These are phyloP conservation scores for Globodera rostochiensis DNA, from an alignment of 1,140 invertebrate species.

Conservation along the genomic window DNA sequence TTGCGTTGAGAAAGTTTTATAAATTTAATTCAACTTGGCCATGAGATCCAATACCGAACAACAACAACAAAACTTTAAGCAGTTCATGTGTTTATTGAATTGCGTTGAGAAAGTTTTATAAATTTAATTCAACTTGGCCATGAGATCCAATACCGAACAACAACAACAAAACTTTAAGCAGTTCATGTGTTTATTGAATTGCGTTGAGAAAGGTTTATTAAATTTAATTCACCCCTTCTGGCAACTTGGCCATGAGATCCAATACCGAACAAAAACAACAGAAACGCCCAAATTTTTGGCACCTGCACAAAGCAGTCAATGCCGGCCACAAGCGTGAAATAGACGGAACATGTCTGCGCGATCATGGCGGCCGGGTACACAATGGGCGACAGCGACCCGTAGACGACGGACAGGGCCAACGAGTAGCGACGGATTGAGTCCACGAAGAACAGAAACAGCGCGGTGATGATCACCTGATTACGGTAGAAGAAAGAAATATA, in stretches of 20 bases:
- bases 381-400: slow-evolving; percentile 52
- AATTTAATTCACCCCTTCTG: too few relatives aligned
- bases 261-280: background rate
- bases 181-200: too few relatives aligned
- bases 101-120: background rate
- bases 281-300: background rate
- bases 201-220: too few relatives aligned
- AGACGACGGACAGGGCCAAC: slow-evolving; percentile 50
- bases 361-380: slow-evolving; percentile 63
- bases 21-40: background rate
- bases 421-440: slow-evolving; percentile 61
- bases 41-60: background rate
- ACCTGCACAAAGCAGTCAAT: slow-evolving; percentile 65
- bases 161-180: too few relatives aligned
- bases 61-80: background rate
- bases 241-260: background rate
- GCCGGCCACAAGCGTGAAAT: slow-evolving; percentile 61
- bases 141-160: background rate
- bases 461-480: slow-evolving; percentile 43
- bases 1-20: background rate
- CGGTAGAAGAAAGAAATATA: background rate
- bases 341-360: slow-evolving; percentile 65
- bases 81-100: background rate
- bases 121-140: background rate
- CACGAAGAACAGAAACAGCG: slow-evolving; percentile 60